Evolutionary conservation across 2,113 vertebrate genomes (phyloP).

Genomic region (Microcebus jonahi): DNA sequence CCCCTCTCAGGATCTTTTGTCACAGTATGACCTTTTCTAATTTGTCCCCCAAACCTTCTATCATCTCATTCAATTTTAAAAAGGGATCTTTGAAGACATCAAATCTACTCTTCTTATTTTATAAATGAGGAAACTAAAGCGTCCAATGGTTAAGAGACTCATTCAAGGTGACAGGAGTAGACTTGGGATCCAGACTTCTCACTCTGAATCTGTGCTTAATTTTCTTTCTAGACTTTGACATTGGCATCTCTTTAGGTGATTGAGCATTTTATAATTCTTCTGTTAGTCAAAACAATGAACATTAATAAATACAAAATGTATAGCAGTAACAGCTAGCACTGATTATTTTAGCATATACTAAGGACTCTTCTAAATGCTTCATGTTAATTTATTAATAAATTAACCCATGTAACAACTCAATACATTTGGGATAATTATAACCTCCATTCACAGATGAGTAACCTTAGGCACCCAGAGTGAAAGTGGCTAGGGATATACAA

Average conservation of each 20-base stretch:
- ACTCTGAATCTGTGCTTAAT: neutral
- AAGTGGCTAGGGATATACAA: neutral
- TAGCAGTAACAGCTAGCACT: neutral
- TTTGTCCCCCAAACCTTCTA: neutral
- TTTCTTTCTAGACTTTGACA: slow-evolving; percentile 28
- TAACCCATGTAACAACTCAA: neutral
- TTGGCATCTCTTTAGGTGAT: neutral
- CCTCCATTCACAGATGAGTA: neutral
- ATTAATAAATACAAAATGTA: neutral
- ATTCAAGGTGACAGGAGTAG: neutral
- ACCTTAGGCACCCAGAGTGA: neutral
- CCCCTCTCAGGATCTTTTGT: slow-evolving; percentile 31
- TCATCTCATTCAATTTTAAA: slow-evolving; percentile 25
- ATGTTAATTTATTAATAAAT: slow-evolving; percentile 27
- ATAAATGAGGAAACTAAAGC: slow-evolving; percentile 26
- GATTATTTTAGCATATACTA: neutral
- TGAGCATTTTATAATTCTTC: neutral
- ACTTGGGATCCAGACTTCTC: neutral
- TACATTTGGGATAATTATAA: neutral
- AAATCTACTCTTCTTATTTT: slow-evolving; percentile 14
- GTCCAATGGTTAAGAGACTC: neutral
- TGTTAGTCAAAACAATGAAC: slow-evolving; percentile 42
- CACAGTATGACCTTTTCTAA: neutral
- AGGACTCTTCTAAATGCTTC: neutral
- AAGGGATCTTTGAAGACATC: neutral